These are phyloP conservation scores for Cosmorhoe ocellata DNA, from an alignment of 2,888 invertebrate species.

Conservation along the genomic window DNA sequence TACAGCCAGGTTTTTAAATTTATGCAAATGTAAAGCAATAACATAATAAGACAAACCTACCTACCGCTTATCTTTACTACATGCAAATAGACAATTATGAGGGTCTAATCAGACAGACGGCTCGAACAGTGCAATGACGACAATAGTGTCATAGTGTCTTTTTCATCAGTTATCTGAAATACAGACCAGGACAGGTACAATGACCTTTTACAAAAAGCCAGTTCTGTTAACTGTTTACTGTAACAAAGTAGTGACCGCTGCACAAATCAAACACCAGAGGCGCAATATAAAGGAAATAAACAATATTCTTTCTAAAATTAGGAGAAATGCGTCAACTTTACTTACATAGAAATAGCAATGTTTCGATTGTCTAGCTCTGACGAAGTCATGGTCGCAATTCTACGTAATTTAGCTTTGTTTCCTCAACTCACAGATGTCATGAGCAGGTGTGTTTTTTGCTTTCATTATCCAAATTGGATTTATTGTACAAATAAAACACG, in stretches of 20 bases:
- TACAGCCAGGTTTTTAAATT: background rate
- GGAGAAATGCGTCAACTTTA: slow-evolving; percentile 58
- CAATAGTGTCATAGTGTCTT: background rate
- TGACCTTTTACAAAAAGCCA: slow-evolving; percentile 36
- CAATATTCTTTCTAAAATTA: slow-evolving; percentile 58
- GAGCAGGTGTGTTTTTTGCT: slow-evolving; percentile 64
- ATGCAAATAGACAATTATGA: slow-evolving; percentile 19
- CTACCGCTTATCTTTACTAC: slow-evolving; percentile 5
- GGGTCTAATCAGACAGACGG: slow-evolving; percentile 8
- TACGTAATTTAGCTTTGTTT: slow-evolving; percentile 53
- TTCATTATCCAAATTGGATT: slow-evolving; percentile 73
- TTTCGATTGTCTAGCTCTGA: slow-evolving; percentile 76
- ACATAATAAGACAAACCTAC: slow-evolving; percentile 4
- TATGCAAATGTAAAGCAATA: slow-evolving; percentile 10
- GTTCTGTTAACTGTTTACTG: slow-evolving; percentile 26
- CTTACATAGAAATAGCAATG: slow-evolving; percentile 77
- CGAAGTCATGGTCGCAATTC: slow-evolving; percentile 65
- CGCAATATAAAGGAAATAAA: slow-evolving; percentile 40
- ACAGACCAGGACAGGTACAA: slow-evolving; percentile 28
- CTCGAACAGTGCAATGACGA: slow-evolving; percentile 2
- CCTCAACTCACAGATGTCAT: slow-evolving; percentile 56
- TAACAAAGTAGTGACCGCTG: slow-evolving; percentile 22
- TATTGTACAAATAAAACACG: slow-evolving; percentile 63
- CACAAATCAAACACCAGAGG: slow-evolving; percentile 46
- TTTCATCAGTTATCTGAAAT: slow-evolving; percentile 4